A percentile compares a stretch with the other conserved stretches of the same genome.
Evolutionary conservation across 35 echinoderm and acorn worm genomes (phyloP).

Genomic region (Heliocidaris erythrogramma): DNA sequence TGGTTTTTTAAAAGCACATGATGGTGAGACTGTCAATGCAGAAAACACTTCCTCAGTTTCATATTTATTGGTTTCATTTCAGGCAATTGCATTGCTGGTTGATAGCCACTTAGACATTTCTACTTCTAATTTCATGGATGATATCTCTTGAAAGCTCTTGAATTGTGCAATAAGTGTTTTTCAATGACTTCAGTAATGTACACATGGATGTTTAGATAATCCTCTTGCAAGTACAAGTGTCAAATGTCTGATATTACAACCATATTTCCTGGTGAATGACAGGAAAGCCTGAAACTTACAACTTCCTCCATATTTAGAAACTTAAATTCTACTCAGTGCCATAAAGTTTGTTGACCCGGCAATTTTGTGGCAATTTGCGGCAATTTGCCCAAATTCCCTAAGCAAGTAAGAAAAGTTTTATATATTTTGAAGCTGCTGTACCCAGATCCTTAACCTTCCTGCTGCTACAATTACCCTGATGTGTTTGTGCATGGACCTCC

Average conservation of each 20-base stretch:
- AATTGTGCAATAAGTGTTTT: no score
- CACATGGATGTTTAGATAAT: background rate
- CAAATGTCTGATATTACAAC: background rate
- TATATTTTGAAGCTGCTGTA: no score
- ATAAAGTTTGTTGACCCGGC: background rate
- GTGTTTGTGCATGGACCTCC: background rate
- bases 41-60: background rate
- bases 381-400: background rate
- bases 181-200: no score
- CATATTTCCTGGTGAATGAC: background rate
- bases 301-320: background rate
- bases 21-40: background rate
- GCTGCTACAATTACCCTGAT: background rate
- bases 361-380: no score
- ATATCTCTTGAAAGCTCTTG: background rate
- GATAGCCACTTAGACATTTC: background rate
- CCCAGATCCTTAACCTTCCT: no score
- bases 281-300: background rate
- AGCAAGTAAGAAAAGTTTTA: background rate
- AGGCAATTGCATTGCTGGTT: background rate
- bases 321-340: background rate
- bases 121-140: background rate
- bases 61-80: background rate
- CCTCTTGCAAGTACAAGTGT: no score
- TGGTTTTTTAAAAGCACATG: background rate